Evolutionary conservation across 2,797 vertebrate species (phyloP), one percentile per base, ranked within the genome.

Genomic region (Trematomus bernacchii): DNA sequence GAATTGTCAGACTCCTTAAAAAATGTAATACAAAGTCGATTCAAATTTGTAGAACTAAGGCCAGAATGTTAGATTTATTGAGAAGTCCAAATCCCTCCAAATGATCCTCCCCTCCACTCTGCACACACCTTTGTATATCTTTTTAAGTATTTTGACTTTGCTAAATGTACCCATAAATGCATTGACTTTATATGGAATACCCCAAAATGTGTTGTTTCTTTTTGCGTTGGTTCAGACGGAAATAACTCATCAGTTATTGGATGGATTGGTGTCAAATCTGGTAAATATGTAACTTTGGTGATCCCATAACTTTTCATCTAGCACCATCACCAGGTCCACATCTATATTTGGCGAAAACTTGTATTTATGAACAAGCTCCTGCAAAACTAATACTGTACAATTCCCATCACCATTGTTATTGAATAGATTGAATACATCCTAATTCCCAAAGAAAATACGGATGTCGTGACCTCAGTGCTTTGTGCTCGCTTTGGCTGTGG

Each of bases 381-480:
- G 7, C 33, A 1, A 37, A 37, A 37, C 1, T 7, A 37, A 37
- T 37, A n/a, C n/a, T n/a, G n/a, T n/a, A 37, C 33, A 37, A 37
- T 37, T 37, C 33, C 33, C 33, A 37, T 19, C 23, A 27, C n/a
- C 9, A 46, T 40, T 60, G 12, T 62, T 10, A 65, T 54, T 59
- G 18, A 2, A 21, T 27, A 58, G 30, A 57, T 33, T 10, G 18
- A 58, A 77, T 62, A 23, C 14, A 23, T 19, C 44, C 9, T 30
- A 43, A 62, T 48, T 53, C 33, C 54, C 42, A 50, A 2, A 43
- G n/a, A 33, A 68, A 71, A 18, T 4, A 2, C 23, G 42, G 12
- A 68, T 44, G 23, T n/a, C 44, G 44, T 40, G 73, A 77, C 70
- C 50, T 71, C 19, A 21, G 57, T 43, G 23, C 43, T 74, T 18